Percentiles rank a stretch among this genome's conserved stretches.
These are phyloP conservation scores for Sthenelais limicola DNA, from an alignment of 2,888 invertebrate genomes.

Conservation along the genomic window DNA sequence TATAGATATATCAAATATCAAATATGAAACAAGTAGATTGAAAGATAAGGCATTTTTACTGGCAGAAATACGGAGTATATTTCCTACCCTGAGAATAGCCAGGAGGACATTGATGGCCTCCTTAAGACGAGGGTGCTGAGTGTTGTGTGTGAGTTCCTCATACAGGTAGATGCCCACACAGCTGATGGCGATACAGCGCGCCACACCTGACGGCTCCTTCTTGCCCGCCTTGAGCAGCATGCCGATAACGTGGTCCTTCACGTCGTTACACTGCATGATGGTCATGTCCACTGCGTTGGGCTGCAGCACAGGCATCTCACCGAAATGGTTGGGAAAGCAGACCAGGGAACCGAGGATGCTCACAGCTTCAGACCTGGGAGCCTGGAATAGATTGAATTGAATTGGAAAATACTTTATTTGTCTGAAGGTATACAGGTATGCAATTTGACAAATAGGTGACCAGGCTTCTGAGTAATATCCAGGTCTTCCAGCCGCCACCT, in stretches of 20 bases:
- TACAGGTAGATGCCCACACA: slow-evolving; percentile 85
- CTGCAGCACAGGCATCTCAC: slow-evolving; percentile 80
- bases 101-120: slow-evolving; percentile 82
- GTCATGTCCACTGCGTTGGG: slow-evolving; percentile 63
- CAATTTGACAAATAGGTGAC: no score
- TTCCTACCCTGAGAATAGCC: slow-evolving; percentile 79
- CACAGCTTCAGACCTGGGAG: slow-evolving; percentile 91
- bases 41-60: not conserved
- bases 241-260: slow-evolving; percentile 91
- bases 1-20: no score
- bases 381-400: slow-evolving; percentile 71
- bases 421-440: no score
- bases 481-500: no score
- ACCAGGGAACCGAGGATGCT: slow-evolving; percentile 90
- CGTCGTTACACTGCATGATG: slow-evolving; percentile 78
- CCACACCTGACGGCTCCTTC: slow-evolving; percentile 88
- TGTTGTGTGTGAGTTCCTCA: slow-evolving; percentile 78
- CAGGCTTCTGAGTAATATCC: no score
- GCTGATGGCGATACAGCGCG: slow-evolving; percentile 88
- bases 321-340: slow-evolving; percentile 83
- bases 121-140: slow-evolving; percentile 78
- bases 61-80: no score
- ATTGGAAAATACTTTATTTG: no score
- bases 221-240: slow-evolving; percentile 90
- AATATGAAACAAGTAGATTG: not conserved